Evolutionary conservation across 1,140 invertebrate genomes (phyloP), one percentile per base, ranked within the genome.

Genomic region (Zelostemma sp.): DNA sequence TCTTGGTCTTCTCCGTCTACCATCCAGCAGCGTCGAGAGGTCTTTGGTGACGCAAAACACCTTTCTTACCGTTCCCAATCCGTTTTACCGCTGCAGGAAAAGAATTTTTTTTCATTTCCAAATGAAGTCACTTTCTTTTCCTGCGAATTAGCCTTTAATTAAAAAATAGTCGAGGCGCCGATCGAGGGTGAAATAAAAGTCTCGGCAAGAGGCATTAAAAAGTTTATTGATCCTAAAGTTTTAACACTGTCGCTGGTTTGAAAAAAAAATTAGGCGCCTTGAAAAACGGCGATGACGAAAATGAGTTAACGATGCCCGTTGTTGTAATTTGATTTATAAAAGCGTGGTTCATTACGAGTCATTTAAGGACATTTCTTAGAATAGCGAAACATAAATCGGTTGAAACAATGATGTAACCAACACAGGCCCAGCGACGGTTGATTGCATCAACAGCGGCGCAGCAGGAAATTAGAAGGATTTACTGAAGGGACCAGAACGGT

Each of bases 41-140:
- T 43, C 51, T 43, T 45, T 47, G 54, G 54, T 57, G 54, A 57
- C 54, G 54, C 54, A 57, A 57, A 57, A 57, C 54, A 57, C 43
- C 28, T 57, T 33, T 47, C 43, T 33, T 57, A 43, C 14, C 21
- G 46, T 17, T 56, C 16, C 16, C 33, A 28, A 38, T 47, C 21
- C 11, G 41, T 46, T 56, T 43, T 8, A 8, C 16, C n/a, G 17
- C 16, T 6, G 14, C 4, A 47, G 19, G 35, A 48, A 38, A 43
- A 46, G n/a, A 17, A 40, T 40, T 25, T 25, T 25, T 25, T 25
- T 8, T 8, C 3, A 4, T 8, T 25, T 25, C 8, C 21, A 25
- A 25, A 25, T 25, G 8, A 8, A 25, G 21, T 25, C 21, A 25
- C 21, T 25, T 25, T 25, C 21, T 25, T 25, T 25, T 25, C 21